These are phyloP conservation scores for Gephyroberyx darwinii DNA, from an alignment of 2,797 vertebrate species.

Conservation along the genomic window DNA sequence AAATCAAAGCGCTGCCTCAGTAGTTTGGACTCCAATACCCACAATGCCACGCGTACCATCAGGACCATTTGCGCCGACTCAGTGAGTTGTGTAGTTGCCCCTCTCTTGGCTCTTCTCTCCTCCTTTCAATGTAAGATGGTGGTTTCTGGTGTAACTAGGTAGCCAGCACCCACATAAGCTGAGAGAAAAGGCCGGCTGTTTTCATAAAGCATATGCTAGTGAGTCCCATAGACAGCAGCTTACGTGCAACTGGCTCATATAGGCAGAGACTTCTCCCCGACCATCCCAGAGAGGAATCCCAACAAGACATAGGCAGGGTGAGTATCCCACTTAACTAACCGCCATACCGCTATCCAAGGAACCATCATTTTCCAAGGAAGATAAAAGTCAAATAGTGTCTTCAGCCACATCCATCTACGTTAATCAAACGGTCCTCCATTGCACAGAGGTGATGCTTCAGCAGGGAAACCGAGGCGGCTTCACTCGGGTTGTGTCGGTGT, in stretches of 20 bases:
- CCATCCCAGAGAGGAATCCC: slow-evolving; percentile 65
- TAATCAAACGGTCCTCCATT: neutral
- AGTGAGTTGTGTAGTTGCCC: slow-evolving; percentile 38
- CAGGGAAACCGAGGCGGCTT: slow-evolving; percentile 8
- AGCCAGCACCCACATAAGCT: slow-evolving; percentile 60
- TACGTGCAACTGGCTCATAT: slow-evolving; percentile 47
- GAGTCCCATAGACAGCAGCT: slow-evolving; percentile 41
- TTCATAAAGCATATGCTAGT: slow-evolving; percentile 46
- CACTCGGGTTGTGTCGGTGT: slow-evolving; percentile 13
- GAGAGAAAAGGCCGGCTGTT: slow-evolving; percentile 56
- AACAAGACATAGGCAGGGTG: slow-evolving; percentile 69
- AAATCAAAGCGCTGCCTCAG: too few species aligned
- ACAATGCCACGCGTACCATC: slow-evolving; percentile 7
- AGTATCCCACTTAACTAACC: slow-evolving; percentile 63
- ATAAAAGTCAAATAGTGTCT: neutral
- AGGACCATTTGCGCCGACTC: slow-evolving; percentile 60
- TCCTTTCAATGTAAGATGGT: slow-evolving; percentile 76
- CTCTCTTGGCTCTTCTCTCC: slow-evolving; percentile 40
- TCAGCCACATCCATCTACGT: neutral
- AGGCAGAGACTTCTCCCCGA: slow-evolving; percentile 51
- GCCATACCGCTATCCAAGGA: slow-evolving; percentile 30
- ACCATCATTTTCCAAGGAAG: neutral
- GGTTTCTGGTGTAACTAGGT: slow-evolving; percentile 62
- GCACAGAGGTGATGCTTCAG: slow-evolving; percentile 4
- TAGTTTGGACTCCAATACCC: slow-evolving; percentile 63